Percentiles rank a stretch among this genome's conserved stretches.
phyloP scores from a whole-genome alignment of 92 coral and sea anemone genomes.

The Muricea muricata region DNA sequence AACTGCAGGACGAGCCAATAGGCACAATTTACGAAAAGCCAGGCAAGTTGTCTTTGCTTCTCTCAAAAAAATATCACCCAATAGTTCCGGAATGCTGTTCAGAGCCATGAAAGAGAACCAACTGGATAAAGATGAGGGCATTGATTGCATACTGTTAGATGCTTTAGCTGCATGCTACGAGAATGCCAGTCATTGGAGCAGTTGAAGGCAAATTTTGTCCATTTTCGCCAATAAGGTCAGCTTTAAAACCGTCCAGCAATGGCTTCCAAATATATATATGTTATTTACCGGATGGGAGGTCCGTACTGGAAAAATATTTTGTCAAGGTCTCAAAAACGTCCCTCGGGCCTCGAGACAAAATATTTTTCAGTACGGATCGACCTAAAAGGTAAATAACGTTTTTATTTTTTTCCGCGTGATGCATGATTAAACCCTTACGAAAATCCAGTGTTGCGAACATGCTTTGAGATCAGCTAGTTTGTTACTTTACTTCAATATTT shows the following conservation, averaged over 20 bases:
- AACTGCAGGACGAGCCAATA: constrained; percentile 60
- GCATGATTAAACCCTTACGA: no score
- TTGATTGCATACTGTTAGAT: constrained; percentile 41
- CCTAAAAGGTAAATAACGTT: no score
- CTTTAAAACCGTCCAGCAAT: constrained; percentile 35
- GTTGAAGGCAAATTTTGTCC: constrained; percentile 53
- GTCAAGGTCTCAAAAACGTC: no score
- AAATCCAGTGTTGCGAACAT: no score
- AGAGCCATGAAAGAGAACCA: constrained; percentile 29
- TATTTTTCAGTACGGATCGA: no score
- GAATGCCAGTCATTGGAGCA: constrained; percentile 60
- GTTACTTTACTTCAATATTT: no score
- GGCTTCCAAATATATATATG: constrained; percentile 58
- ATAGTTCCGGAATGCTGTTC: constrained; percentile 48
- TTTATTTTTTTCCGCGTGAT: no score
- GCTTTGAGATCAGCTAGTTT: no score
- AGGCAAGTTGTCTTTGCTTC: constrained; percentile 47
- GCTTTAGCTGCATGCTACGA: constrained; percentile 61
- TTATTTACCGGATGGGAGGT: no score
- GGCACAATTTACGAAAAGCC: constrained; percentile 60
- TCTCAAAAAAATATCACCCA: constrained; percentile 56
- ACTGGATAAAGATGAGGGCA: constrained; percentile 35
- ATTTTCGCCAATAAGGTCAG: constrained; percentile 63
- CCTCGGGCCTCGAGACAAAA: no score
- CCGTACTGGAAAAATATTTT: no score